Conservation (phyloP, 2,888 invertebrate genomes). For the Trypoxylon attenuatum region DNA sequence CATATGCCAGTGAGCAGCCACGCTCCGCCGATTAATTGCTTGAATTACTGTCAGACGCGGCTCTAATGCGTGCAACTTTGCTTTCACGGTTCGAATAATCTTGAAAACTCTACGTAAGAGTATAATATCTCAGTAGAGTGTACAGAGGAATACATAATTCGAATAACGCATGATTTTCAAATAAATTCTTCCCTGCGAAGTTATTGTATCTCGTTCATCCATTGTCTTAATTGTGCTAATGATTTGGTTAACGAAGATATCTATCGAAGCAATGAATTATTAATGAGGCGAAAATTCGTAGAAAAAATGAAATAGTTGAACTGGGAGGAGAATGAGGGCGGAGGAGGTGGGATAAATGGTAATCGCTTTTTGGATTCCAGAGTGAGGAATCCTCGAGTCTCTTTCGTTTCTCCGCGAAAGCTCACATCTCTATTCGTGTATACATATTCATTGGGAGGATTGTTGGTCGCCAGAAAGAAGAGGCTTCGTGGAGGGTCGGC, state of each 20-base stretch:
- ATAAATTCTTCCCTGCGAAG: no score
- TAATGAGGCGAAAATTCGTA: conserved; percentile 32
- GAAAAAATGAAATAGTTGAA: conserved; percentile 9
- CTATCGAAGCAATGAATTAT: conserved; percentile 38
- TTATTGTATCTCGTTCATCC: no score
- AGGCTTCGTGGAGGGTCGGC: conserved; percentile 49
- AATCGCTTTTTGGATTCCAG: conserved; percentile 28
- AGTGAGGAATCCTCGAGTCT: conserved; percentile 2
- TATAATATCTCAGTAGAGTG: no score
- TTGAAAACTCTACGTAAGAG: no score
- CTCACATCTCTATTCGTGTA: conserved; percentile 44
- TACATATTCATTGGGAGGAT: conserved; percentile 43
- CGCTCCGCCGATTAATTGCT: background rate
- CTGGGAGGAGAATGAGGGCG: conserved; percentile 16
- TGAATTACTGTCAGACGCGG: background rate
- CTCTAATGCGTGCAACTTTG: no score
- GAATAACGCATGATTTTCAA: no score
- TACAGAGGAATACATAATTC: no score
- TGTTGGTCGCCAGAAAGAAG: background rate
- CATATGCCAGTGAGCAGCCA: conserved; percentile 29
- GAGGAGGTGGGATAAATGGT: conserved; percentile 33
- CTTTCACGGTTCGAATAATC: no score
- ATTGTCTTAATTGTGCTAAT: no score
- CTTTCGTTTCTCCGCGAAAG: conserved; percentile 38
- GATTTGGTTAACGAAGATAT: background rate